Base-by-base conservation (phyloP, 2,113 vertebrate species). In the human region DNA sequence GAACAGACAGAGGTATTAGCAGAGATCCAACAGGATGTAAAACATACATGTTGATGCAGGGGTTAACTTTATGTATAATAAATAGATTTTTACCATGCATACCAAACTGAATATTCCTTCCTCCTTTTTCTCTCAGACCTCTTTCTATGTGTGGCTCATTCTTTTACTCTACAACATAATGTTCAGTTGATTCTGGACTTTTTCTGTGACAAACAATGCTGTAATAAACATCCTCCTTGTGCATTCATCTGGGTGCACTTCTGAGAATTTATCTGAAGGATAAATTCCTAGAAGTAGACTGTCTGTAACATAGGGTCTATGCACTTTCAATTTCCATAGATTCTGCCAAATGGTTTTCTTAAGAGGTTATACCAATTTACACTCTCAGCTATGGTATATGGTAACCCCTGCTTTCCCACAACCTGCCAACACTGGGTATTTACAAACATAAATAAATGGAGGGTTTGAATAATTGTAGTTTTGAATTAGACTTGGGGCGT, bases 251-350 rank as follows among this genome's bases (percentile, higher is more conserved):
- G 93, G 43, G 27, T 38, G 70, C 2, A 18, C 20, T 93, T 96
- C 75, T 92, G 83, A 94, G 70, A 93, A 88, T 89, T 82, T 73
- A 81, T 88, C n/a, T 93, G 52, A 80, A 94, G 76, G 52, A 91
- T 59, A 30, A 55, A 78, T 96, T 96, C 64, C 78, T 95, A 48
- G 90, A 92, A 89, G 40, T 93, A 23, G 18, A 73, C 17, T 84
- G 22, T 18, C 13, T 96, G 11, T 35, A 85, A 43, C 20, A 78
- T 82, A 76, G 48, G 14, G 43, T 79, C 66, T 83, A 35, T 79
- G 68, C 3, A 48, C 32, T 93, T 84, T 90, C 66, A 48, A 2
- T 90, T 97, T 76, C 76, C 70, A 66, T 30, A 64, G 30, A 75
- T 85, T 57, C 20, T 92, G 87, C 81, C 43, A 95, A 57, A 40